Evolutionary conservation across 30 jellyfish, hydroid and myxozoan species (phyloP), one percentile per base, ranked within the genome.

Genomic region (Cassiopea xamachana): DNA sequence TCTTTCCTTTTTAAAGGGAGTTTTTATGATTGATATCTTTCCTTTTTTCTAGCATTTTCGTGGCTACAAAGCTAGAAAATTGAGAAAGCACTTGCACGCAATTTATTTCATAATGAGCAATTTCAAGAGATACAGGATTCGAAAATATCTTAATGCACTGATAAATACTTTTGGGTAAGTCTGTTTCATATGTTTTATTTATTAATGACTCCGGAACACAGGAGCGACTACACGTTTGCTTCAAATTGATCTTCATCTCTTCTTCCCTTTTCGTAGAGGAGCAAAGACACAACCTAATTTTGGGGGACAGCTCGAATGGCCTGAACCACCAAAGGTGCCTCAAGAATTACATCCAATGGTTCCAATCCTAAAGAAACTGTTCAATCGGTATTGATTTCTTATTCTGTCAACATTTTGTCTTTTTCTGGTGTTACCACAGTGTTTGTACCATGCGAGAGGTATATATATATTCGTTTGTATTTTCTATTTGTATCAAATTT

Each of bases 291-390:
- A 69, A 48, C 98, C 98, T 2, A 91, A 88, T 70, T 91, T 91
- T 70, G 99, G 99, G 55, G 80, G 97, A 17, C 90, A 91, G 45
- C 86, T 95, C 69, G 94, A 83, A 75, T 95, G 99, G 99, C 99
- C 99, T 17, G 87, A 70, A 68, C 95, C 92, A 13, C 90, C 92
- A n/a, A 81, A 49, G 60, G 84, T 51, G 10, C 99, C 99, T 9
- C 75, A 15, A 18, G 93, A 70, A 17, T 46, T 89, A 49, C 73
- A 62, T 0, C 86, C 93, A 2, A 69, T 95, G 91, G 93, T 77
- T 2, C 98, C 98, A 75, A 80, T 95, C 18, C 64, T 95, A 92
- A 73, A 73, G 84, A 87, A 98, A 46, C 88, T 95, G 60, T 95
- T 95, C 77, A 90, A 77, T 79, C 87, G 99, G 99, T 95, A 51